Conservation (phyloP, 2,797 vertebrate genomes). For the Onychomys torridus region DNA sequence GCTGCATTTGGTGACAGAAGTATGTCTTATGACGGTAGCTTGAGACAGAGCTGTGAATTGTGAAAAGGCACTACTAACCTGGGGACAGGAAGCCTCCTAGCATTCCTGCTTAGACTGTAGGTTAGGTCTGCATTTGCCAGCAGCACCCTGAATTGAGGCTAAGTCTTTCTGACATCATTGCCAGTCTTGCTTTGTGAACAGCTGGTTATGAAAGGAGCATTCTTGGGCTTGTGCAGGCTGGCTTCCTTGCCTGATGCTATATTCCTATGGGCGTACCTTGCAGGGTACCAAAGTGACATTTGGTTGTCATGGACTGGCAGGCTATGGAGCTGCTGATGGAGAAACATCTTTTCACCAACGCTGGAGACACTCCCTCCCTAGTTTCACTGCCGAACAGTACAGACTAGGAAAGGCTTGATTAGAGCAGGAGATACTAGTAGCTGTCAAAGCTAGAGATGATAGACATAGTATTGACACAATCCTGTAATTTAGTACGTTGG, state of each 20-base stretch:
- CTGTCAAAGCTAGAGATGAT: neutral
- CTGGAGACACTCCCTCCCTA: fast-evolving
- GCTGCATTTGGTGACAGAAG: neutral
- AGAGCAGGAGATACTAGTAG: fast-evolving
- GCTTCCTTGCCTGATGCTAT: neutral
- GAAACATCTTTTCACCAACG: neutral
- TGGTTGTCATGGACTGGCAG: neutral
- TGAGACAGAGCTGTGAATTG: neutral
- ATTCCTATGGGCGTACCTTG: fast-evolving
- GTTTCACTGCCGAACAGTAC: fast-evolving
- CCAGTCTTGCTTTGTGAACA: neutral
- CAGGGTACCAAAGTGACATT: fast-evolving
- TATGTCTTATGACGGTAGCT: fast-evolving
- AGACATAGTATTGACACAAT: neutral
- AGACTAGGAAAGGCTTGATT: neutral
- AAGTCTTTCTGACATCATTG: fast-evolving
- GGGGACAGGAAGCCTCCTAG: neutral
- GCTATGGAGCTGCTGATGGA: neutral
- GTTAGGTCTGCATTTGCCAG: too few species aligned
- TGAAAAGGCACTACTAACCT: neutral
- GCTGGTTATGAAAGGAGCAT: too few species aligned
- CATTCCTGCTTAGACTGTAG: fast-evolving
- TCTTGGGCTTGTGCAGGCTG: fast-evolving
- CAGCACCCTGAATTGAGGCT: fast-evolving
- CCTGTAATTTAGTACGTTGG: neutral